Evolutionary conservation across 2,113 vertebrate species (phyloP).

Genomic region (Salvelinus sp.): DNA sequence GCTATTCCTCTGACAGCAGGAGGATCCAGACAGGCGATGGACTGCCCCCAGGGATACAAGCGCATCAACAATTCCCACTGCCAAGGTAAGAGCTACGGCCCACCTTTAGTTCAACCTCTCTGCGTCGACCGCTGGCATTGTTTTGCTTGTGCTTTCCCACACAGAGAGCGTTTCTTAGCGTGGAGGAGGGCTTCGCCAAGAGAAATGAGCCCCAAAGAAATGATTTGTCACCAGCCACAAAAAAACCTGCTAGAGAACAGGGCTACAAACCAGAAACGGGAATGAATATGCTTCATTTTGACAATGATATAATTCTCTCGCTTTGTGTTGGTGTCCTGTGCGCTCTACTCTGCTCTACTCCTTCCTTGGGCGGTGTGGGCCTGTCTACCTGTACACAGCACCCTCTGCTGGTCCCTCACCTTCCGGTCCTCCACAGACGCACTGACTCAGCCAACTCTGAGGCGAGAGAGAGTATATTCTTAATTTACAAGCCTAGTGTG

Average conservation of each 20-base stretch:
- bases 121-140: neutral
- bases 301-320: slow-evolving; percentile 23
- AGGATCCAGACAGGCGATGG: slow-evolving; percentile 77
- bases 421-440: neutral
- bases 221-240: slow-evolving; percentile 29
- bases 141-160: slow-evolving; percentile 3
- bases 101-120: neutral
- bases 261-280: neutral
- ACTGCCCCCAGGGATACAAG: slow-evolving; percentile 92
- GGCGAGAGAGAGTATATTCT: too few relatives aligned
- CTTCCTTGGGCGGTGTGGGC: neutral
- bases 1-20: slow-evolving; percentile 73
- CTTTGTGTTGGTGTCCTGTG: neutral
- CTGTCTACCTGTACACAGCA: slow-evolving; percentile 7
- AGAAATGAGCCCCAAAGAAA: slow-evolving; percentile 23
- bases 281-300: slow-evolving; percentile 2
- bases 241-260: neutral
- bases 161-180: slow-evolving; percentile 13
- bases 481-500: too few relatives aligned
- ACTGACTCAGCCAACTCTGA: too few relatives aligned
- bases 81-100: slow-evolving; percentile 79
- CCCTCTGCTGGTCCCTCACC: slow-evolving; percentile 8
- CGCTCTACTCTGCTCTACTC: neutral
- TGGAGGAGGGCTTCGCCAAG: neutral
- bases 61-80: slow-evolving; percentile 90